phyloP scores from a whole-genome alignment of 2,888 invertebrate genomes.

The Lacanobia wlatinum region DNA sequence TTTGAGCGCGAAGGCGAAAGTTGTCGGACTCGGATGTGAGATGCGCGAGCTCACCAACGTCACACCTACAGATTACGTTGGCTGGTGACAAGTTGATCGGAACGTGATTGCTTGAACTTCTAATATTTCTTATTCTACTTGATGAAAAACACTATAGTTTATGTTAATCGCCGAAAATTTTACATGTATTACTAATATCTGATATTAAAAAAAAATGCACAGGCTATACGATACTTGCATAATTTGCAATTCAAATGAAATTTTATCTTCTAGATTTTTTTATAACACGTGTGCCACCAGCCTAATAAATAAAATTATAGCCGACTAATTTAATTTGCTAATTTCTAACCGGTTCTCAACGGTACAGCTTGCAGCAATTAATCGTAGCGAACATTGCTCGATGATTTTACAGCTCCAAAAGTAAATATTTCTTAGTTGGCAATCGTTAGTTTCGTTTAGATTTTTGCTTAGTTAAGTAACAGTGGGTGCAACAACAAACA shows the following conservation, averaged over 20 bases:
- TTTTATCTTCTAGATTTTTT: conserved; percentile 17
- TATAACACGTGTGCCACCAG: conserved; percentile 41
- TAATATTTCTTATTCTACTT: background rate
- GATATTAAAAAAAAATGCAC: background rate
- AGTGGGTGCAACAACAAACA: conserved; percentile 36
- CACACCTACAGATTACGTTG: conserved; percentile 51
- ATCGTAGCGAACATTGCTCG: conserved; percentile 16
- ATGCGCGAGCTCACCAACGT: conserved; percentile 47
- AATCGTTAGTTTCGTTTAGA: conserved; percentile 3
- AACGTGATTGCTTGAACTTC: background rate
- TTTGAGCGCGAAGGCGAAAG: conserved; percentile 63
- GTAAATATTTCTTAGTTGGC: conserved; percentile 19
- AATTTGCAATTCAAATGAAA: conserved; percentile 43
- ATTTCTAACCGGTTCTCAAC: conserved; percentile 51
- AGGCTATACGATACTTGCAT: background rate
- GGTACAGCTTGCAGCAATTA: conserved; percentile 18
- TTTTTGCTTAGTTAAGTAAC: conserved; percentile 21
- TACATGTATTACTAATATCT: background rate
- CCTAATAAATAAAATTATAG: conserved; percentile 31
- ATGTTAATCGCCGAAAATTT: background rate
- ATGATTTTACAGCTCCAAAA: conserved; percentile 14
- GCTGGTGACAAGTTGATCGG: conserved; percentile 21
- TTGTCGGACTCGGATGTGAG: conserved; percentile 59
- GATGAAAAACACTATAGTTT: background rate
- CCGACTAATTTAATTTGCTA: conserved; percentile 56